Evolutionary conservation across 2,888 invertebrate genomes (phyloP).

Genomic region (Tethea ocularis): DNA sequence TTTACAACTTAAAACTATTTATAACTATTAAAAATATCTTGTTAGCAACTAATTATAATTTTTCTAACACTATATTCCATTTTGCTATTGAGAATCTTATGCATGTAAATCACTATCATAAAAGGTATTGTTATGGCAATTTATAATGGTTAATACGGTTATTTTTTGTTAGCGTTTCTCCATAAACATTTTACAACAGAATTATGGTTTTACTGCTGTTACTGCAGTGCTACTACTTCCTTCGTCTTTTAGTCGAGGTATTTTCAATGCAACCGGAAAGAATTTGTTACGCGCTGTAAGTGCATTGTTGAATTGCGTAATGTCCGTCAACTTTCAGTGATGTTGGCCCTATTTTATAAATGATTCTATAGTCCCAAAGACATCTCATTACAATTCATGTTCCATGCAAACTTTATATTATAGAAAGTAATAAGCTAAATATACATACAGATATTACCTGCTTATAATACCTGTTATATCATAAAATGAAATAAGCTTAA

Average conservation of each 20-base stretch:
- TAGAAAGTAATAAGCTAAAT: too few relatives aligned
- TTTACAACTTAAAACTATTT: not conserved
- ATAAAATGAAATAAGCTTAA: too few relatives aligned
- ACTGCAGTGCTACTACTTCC: slow-evolving; percentile 64
- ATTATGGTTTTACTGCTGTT: slow-evolving; percentile 54
- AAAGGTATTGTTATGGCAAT: slow-evolving; percentile 55
- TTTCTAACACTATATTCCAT: slow-evolving; percentile 24
- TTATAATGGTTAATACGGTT: slow-evolving; percentile 50
- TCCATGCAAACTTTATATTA: too few relatives aligned
- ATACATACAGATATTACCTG: too few relatives aligned
- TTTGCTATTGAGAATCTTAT: slow-evolving; percentile 30
- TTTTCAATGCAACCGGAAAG: slow-evolving; percentile 58
- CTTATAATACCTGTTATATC: too few relatives aligned
- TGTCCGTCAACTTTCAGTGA: slow-evolving; percentile 15
- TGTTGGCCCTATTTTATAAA: not conserved
- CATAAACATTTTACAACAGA: slow-evolving; percentile 67
- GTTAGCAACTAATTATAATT: not conserved
- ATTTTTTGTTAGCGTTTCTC: slow-evolving; percentile 38
- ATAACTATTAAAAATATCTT: not conserved
- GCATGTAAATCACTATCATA: slow-evolving; percentile 50
- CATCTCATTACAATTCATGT: too few relatives aligned
- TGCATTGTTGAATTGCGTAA: slow-evolving; percentile 22
- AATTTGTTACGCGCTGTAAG: slow-evolving; percentile 50
- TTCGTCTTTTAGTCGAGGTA: slow-evolving; percentile 36
- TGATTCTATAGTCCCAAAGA: not conserved